A percentile compares a stretch with the other conserved stretches of the same genome.
phyloP scores from a whole-genome alignment of 1,140 invertebrate genomes.

The Nasonia giraulti region DNA sequence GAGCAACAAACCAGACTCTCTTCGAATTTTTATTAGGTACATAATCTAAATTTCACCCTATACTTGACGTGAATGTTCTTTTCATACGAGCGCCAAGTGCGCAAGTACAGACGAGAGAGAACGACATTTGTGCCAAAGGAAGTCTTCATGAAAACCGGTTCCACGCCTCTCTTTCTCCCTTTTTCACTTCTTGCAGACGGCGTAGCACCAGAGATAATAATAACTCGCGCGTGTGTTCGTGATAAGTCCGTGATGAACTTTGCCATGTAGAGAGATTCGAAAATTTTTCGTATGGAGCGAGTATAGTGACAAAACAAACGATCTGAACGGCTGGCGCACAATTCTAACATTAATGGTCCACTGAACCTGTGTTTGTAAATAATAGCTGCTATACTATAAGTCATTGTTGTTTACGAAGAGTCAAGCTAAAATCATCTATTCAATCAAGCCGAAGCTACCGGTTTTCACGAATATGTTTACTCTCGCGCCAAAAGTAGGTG shows the following conservation, averaged over 20 bases:
- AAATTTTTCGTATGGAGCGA: not conserved
- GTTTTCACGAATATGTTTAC: not conserved
- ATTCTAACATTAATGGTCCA: too few relatives aligned
- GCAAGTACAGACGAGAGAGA: not conserved
- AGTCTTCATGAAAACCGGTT: not conserved
- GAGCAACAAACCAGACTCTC: too few relatives aligned
- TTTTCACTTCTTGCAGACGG: not conserved
- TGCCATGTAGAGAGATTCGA: not conserved
- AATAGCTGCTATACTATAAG: too few relatives aligned
- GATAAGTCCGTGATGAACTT: not conserved
- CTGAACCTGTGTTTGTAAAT: too few relatives aligned
- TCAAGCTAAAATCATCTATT: too few relatives aligned
- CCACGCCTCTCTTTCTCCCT: not conserved
- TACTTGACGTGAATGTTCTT: not conserved
- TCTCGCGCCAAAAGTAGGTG: not conserved
- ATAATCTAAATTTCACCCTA: not conserved
- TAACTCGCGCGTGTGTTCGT: not conserved
- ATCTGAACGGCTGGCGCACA: too few relatives aligned
- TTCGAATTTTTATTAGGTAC: too few relatives aligned
- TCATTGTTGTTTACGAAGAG: too few relatives aligned
- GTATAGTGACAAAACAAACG: too few relatives aligned
- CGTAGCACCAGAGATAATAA: not conserved
- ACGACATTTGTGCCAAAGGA: not conserved
- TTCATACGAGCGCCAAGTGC: not conserved
- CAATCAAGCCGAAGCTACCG: not conserved